These are phyloP conservation scores for Miniopterus natalensis DNA, from an alignment of 2,113 vertebrate genomes.

Conservation along the genomic window DNA sequence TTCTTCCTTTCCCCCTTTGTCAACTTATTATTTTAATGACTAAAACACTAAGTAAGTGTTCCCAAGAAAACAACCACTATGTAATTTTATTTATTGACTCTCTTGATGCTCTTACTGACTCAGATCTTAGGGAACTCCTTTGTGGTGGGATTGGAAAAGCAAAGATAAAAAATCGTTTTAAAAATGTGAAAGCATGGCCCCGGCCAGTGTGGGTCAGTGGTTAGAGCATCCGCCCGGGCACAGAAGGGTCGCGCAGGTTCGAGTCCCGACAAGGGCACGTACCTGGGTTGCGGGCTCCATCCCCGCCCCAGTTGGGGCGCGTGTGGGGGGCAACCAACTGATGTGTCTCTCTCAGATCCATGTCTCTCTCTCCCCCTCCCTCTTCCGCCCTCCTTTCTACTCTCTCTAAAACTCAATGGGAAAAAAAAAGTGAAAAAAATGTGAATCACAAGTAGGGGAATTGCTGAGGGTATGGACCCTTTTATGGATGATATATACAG, in stretches of 20 bases:
- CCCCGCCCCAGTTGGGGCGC: too few species aligned
- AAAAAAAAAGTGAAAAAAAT: background rate
- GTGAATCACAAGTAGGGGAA: background rate
- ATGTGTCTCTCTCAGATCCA: too few species aligned
- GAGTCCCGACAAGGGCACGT: too few species aligned
- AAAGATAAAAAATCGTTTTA: background rate
- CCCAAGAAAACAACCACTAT: constrained; percentile 38
- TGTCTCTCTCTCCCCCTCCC: too few species aligned
- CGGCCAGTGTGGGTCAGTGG: too few species aligned
- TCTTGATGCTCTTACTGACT: constrained; percentile 37
- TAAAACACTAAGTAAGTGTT: constrained; percentile 57
- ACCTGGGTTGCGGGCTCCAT: too few species aligned
- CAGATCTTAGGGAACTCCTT: constrained; percentile 34
- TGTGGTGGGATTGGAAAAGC: constrained; percentile 46
- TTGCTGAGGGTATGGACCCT: background rate
- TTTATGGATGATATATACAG: background rate
- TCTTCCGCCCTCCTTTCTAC: too few species aligned
- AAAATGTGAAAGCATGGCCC: background rate
- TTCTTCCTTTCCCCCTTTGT: constrained; percentile 26
- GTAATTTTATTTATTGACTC: constrained; percentile 70
- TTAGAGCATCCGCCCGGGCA: too few species aligned
- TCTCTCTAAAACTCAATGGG: too few species aligned
- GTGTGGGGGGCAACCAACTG: too few species aligned
- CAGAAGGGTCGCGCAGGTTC: too few species aligned
- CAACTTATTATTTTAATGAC: constrained; percentile 68